Percentiles rank a stretch among this genome's conserved stretches.
Conservation (phyloP, 1,140 invertebrate species). For the Hyles euphorbiae region DNA sequence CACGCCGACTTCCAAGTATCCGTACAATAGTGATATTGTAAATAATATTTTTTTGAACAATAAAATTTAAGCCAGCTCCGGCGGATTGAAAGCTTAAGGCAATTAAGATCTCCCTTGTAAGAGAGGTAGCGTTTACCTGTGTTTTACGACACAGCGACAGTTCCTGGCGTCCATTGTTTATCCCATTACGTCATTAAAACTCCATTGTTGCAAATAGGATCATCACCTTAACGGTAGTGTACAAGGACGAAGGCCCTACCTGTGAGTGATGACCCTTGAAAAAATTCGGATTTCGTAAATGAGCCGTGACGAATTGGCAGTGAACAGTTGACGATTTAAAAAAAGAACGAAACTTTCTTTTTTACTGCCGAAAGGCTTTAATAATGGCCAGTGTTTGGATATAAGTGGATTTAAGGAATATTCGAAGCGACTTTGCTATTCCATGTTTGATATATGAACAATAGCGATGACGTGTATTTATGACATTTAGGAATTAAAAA, state of each 20-base stretch:
- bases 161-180: conserved; percentile 41
- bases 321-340: neutral
- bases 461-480: no score
- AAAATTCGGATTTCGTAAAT: conserved; percentile 6
- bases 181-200: conserved; percentile 62
- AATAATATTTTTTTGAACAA: neutral
- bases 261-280: conserved; percentile 26
- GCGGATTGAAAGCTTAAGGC: conserved; percentile 34
- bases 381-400: no score
- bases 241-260: conserved; percentile 35
- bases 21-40: neutral
- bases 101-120: conserved; percentile 61
- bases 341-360: no score
- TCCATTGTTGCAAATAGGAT: conserved; percentile 49
- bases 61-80: neutral
- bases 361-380: no score
- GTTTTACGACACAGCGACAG: conserved; percentile 48
- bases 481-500: no score
- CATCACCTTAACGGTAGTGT: conserved; percentile 53
- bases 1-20: no score
- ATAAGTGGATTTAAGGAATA: no score
- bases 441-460: no score
- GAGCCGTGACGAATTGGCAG: conserved; percentile 3
- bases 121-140: conserved; percentile 64
- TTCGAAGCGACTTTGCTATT: no score